phyloP scores from a whole-genome alignment of 92 coral and sea anemone genomes.

The Phymanthus crucifer region DNA sequence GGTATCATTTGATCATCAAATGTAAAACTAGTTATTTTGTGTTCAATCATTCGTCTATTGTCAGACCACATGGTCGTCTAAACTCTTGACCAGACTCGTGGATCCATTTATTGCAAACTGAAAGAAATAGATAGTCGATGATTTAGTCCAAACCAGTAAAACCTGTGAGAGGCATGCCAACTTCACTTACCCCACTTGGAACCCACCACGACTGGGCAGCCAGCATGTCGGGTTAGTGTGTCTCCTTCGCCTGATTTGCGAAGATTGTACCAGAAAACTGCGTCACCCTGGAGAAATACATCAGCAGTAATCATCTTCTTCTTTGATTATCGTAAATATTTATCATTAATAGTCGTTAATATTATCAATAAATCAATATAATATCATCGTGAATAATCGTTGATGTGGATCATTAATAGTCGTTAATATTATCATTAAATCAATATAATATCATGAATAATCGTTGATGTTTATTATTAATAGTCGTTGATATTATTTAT shows the following conservation, averaged over 20 bases:
- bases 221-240: conserved; percentile 65
- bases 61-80: conserved; percentile 52
- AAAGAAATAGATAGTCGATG: conserved; percentile 2
- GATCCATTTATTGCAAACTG: conserved; percentile 88
- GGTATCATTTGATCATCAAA: too few relatives aligned
- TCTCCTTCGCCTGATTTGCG: conserved; percentile 62
- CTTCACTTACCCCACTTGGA: conserved; percentile 79
- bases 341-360: too few relatives aligned
- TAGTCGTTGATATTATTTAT: too few relatives aligned
- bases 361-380: too few relatives aligned
- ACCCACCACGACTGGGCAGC: conserved; percentile 85
- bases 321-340: too few relatives aligned
- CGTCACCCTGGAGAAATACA: conserved; percentile 61
- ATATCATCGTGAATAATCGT: too few relatives aligned
- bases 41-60: conserved; percentile 34
- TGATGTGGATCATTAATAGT: too few relatives aligned
- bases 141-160: not conserved
- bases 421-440: too few relatives aligned
- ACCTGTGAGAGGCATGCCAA: not conserved
- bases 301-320: too few relatives aligned
- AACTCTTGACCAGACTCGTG: conserved; percentile 79
- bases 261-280: conserved; percentile 79
- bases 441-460: too few relatives aligned
- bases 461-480: too few relatives aligned
- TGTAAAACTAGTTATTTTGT: not conserved